phyloP scores from a whole-genome alignment of 2,888 invertebrate genomes.

The Quadriops clusia region DNA sequence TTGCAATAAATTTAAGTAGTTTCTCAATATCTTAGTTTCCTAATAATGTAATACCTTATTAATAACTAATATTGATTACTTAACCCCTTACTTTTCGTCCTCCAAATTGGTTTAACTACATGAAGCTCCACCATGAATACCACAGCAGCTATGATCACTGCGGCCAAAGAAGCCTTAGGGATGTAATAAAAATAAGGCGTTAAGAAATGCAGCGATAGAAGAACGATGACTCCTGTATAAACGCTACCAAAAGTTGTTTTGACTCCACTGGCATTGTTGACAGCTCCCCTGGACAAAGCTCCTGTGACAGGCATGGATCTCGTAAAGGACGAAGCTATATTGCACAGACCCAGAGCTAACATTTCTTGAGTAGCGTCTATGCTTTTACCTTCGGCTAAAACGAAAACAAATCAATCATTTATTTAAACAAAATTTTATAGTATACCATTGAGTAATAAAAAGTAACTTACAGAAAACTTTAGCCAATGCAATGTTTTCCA shows the following conservation, averaged over 20 bases:
- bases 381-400: constrained; percentile 44
- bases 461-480: constrained; percentile 47
- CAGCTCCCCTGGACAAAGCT: constrained; percentile 51
- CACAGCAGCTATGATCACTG: constrained; percentile 61
- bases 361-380: constrained; percentile 62
- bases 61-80: constrained; percentile 3
- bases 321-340: constrained; percentile 55
- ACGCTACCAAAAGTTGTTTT: constrained; percentile 55
- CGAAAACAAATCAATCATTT: constrained; percentile 8
- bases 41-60: constrained; percentile 1
- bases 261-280: constrained; percentile 60
- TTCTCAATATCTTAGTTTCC: background rate
- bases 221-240: constrained; percentile 46
- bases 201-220: constrained; percentile 44
- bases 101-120: constrained; percentile 52
- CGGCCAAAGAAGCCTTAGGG: constrained; percentile 53
- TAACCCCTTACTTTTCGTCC: constrained; percentile 46
- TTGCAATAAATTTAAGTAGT: too few relatives aligned
- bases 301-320: constrained; percentile 56
- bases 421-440: constrained; percentile 1
- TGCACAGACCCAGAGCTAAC: constrained; percentile 52
- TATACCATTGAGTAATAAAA: background rate
- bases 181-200: constrained; percentile 55
- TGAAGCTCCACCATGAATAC: constrained; percentile 56
- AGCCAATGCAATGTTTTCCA: constrained; percentile 60